Conservation (phyloP, 2,888 invertebrate genomes). For the Sinhomidia bicolor region DNA sequence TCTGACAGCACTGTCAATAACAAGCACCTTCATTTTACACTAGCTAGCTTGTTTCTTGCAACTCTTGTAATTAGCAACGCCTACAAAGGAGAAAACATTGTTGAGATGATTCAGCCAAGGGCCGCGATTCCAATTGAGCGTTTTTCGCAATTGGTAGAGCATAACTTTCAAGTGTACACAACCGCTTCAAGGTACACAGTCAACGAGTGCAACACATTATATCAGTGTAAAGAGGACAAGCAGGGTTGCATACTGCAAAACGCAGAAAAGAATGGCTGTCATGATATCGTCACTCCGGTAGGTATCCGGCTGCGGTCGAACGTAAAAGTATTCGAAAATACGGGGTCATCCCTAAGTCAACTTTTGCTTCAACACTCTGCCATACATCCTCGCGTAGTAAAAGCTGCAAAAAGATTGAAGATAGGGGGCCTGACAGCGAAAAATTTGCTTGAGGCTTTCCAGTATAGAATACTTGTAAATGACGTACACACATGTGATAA, state of each 20-base stretch:
- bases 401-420: too few relatives aligned
- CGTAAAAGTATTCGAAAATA: too few relatives aligned
- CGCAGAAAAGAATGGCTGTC: too few relatives aligned
- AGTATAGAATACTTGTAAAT: background rate
- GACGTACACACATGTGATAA: background rate
- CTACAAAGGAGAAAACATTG: background rate
- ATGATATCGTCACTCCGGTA: too few relatives aligned
- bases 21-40: background rate
- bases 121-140: background rate
- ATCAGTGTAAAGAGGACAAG: too few relatives aligned
- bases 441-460: background rate
- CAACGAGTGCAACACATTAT: too few relatives aligned
- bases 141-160: background rate
- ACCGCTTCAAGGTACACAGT: background rate
- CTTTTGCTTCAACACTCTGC: too few relatives aligned
- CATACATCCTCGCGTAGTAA: too few relatives aligned
- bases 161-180: background rate
- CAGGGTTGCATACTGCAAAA: background rate
- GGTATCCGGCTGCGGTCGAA: too few relatives aligned
- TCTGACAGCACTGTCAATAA: background rate
- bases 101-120: background rate
- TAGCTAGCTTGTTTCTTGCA: background rate
- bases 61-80: background rate
- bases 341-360: too few relatives aligned
- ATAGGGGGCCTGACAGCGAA: too few relatives aligned